A percentile compares a stretch with the other conserved stretches of the same genome.
Conservation (phyloP, 1,140 invertebrate species). For the Bicyclus anynana region DNA sequence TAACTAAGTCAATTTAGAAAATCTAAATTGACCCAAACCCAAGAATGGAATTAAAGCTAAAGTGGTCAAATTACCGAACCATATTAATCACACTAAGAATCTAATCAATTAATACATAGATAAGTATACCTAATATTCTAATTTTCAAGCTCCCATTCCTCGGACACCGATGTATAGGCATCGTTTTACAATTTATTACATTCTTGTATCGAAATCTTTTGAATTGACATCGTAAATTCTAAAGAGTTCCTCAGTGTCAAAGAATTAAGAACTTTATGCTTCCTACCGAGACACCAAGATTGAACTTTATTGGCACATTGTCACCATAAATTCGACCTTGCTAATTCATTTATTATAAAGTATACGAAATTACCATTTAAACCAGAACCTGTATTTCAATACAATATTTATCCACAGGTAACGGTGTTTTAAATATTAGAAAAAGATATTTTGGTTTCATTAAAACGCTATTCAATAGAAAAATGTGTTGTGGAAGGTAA, state of each 20-base stretch:
- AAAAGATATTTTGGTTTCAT: background rate
- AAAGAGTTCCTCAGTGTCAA: background rate
- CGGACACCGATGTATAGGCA: background rate
- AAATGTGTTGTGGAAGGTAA: background rate
- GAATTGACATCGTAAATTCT: background rate
- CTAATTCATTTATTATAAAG: background rate
- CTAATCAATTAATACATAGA: background rate
- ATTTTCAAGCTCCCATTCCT: background rate
- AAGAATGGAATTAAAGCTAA: too few relatives aligned
- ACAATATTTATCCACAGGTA: background rate
- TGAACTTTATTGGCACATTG: background rate
- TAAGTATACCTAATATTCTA: background rate
- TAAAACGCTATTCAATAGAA: slow-evolving; percentile 3
- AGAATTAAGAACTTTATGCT: background rate
- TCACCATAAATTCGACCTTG: background rate
- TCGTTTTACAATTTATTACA: background rate
- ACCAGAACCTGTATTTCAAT: background rate
- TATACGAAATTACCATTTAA: background rate
- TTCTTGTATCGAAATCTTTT: background rate
- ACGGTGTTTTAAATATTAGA: slow-evolving; percentile 3
- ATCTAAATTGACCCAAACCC: too few relatives aligned
- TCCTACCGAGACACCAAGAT: background rate
- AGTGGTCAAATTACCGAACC: too few relatives aligned
- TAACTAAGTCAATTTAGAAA: too few relatives aligned
- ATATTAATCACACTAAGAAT: too few relatives aligned